These are phyloP conservation scores for Thermophis baileyi DNA, from an alignment of 2,113 vertebrate species.

Conservation along the genomic window DNA sequence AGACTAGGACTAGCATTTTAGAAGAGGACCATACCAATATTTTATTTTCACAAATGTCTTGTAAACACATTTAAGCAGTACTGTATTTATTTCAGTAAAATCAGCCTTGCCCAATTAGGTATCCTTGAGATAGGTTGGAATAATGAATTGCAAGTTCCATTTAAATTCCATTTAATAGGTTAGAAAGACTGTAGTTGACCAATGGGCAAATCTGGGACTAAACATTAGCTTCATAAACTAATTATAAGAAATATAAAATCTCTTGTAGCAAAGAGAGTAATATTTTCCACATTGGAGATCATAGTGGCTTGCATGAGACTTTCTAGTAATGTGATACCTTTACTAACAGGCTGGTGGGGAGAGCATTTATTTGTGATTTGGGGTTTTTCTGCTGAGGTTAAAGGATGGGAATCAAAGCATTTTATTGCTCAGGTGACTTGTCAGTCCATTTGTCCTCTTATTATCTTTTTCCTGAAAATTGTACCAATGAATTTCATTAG, in stretches of 20 bases:
- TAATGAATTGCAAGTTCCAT: neutral
- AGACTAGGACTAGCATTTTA: neutral
- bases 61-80: neutral
- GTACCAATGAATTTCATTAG: neutral
- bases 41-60: neutral
- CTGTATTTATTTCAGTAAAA: neutral
- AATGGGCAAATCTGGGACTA: neutral
- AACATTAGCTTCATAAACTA: neutral
- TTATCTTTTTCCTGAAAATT: neutral
- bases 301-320: neutral
- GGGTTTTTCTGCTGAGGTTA: neutral
- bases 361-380: neutral
- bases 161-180: neutral
- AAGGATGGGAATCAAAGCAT: neutral
- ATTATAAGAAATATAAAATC: neutral
- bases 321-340: neutral
- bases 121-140: neutral
- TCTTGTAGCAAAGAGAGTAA: neutral
- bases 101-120: neutral
- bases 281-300: neutral
- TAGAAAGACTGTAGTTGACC: neutral
- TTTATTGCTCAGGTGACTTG: neutral
- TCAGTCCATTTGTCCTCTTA: neutral
- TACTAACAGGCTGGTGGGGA: neutral
- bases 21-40: neutral